Evolutionary conservation across 2,113 vertebrate species (phyloP).

Genomic region (Bettongia penicillata): DNA sequence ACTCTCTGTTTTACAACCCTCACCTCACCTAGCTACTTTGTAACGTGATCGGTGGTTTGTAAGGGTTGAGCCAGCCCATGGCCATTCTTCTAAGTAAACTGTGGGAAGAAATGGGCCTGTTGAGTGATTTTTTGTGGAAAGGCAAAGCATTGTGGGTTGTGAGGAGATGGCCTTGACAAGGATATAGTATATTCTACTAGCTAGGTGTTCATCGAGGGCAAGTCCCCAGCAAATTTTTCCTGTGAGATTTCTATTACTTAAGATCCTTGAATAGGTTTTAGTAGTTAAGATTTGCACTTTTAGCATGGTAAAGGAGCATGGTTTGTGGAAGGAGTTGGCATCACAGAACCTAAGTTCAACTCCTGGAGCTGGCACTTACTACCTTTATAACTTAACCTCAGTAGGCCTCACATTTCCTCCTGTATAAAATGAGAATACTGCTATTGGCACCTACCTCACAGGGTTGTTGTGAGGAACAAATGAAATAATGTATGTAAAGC

Average conservation of each 20-base stretch:
- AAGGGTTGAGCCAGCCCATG: too few relatives aligned
- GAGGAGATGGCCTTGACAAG: too few relatives aligned
- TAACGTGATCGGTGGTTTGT: background rate
- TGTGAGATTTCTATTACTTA: background rate
- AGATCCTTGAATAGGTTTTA: too few relatives aligned
- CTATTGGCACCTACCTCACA: background rate
- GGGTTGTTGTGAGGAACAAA: background rate
- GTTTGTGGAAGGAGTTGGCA: too few relatives aligned
- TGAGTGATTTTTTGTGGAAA: background rate
- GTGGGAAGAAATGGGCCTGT: background rate
- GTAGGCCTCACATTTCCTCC: too few relatives aligned
- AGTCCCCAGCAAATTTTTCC: background rate
- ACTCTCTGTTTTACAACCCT: too few relatives aligned
- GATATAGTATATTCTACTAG: background rate
- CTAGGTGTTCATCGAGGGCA: background rate
- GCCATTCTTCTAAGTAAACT: too few relatives aligned
- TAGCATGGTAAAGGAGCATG: background rate
- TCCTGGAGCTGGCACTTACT: too few relatives aligned
- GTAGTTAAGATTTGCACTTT: background rate
- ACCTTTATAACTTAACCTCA: too few relatives aligned
- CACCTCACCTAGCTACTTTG: background rate
- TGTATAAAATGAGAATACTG: background rate
- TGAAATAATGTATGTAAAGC: background rate
- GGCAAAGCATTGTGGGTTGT: too few relatives aligned
- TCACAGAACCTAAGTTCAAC: too few relatives aligned